phyloP scores from a whole-genome alignment of 2,888 invertebrate genomes.

The Hydrotaea cyrtoneurina region DNA sequence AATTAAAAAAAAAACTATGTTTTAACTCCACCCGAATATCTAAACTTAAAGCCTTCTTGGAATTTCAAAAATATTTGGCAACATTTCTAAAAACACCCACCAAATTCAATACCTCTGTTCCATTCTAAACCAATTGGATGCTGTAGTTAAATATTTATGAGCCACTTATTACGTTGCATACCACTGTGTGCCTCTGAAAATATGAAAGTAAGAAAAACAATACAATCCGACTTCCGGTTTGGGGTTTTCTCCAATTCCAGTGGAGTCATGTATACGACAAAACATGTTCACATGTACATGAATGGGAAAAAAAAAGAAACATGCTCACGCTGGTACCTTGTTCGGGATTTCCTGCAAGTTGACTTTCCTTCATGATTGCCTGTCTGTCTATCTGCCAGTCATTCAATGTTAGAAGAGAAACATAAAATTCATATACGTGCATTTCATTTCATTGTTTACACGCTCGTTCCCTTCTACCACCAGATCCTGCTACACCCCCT shows the following conservation, averaged over 20 bases:
- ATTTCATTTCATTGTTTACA: constrained; percentile 7
- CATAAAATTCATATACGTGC: background rate
- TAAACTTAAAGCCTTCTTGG: too few species aligned
- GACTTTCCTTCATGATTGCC: background rate
- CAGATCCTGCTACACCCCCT: background rate
- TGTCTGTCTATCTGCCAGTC: background rate
- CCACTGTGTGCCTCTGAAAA: background rate
- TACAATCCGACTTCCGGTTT: constrained; percentile 1
- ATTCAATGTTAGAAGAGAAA: background rate
- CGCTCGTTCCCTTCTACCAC: background rate
- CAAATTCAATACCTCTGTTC: too few species aligned
- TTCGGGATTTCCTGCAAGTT: background rate
- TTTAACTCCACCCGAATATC: too few species aligned
- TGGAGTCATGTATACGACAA: background rate
- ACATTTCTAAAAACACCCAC: too few species aligned
- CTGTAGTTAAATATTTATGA: too few species aligned
- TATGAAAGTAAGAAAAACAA: background rate
- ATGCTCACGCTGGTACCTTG: background rate
- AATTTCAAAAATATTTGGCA: too few species aligned
- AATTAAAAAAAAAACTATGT: too few species aligned
- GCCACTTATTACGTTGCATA: too few species aligned
- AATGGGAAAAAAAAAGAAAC: background rate
- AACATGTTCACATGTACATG: background rate
- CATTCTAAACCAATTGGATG: too few species aligned
- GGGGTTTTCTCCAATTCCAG: background rate